Base-by-base conservation (phyloP, 2,797 vertebrate species). In the Lithobates pipiens region DNA sequence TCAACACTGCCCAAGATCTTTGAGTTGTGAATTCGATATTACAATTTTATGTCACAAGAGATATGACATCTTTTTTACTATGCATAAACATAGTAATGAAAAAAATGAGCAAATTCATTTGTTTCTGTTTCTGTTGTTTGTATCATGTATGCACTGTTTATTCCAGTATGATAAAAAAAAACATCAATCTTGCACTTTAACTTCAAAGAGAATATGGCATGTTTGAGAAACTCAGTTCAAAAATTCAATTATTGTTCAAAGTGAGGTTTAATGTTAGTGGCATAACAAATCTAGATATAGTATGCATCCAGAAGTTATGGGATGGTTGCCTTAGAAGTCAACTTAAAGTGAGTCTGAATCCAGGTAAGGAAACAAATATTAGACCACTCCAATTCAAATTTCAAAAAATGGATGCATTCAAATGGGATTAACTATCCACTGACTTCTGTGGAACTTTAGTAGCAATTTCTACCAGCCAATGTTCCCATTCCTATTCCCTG, bases 61-160 rank as follows among this genome's bases (percentile, higher is more conserved):
- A 85, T 67, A 46, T 16, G 23, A 76, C 32, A 63, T 76, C 27
- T n/a, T 44, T 85, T 84, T 73, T 85, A 85, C 63, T 72, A 78
- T 57, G 25, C n/a, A 50, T 67, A 85, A 85, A 80, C 46, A 27
- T 50, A 80, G 46, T 70, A n/a, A 67, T 44, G 71, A 46, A 74
- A 74, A 36, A 80, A 57, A 23, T 80, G n/a, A 39, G 39, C 27
- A 25, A 25, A 42, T 46, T n/a, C 10, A 42, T 73, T 46, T 27
- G n/a, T 46, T 23, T 74, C 23, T 74, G n/a, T 50, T 74, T 61
- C 21, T 61, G 8, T 61, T 61, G 18, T 23, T 61, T 21, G 21
- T 61, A 61, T 61, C 21, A 23, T 61, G 18, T 61, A 61, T 61
- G 18, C 21, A 23, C 54, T 61, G 18, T 61, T 61, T 61, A 61